Base-by-base conservation (phyloP, 2,797 vertebrate species). In the Emys orbicularis region DNA sequence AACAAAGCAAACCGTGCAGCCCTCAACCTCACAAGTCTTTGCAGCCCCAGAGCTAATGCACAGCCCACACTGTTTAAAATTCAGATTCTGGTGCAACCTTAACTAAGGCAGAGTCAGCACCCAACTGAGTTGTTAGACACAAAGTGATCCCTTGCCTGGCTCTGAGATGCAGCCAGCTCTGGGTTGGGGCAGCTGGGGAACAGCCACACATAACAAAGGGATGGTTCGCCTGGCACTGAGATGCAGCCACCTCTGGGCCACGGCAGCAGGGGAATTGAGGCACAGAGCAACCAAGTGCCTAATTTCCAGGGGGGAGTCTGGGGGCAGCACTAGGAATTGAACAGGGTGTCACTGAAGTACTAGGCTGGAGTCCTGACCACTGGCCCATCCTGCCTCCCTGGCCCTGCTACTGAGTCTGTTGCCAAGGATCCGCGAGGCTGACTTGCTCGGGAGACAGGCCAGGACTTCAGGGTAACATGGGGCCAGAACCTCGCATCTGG, bases 201-300 rank as follows among this genome's bases (percentile, higher is more conserved):
- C 23, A 29, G 41, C 74, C 74, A 29, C 12, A 27, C 7, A 16
- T 29, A 47, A 29, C 25, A 13, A 10, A 27, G 44, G 44, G 44
- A 76, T 13, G 25, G 25, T n/a, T 72, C 1, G 1, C n/a, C 65
- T 11, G 5, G n/a, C n/a, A 21, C 19, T 37, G 1, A 72, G 65
- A 37, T 23, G n/a, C 65, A 72, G 9, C 10, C n/a, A 37, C 19
- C 5, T 37, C 3, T 72, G 65, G 65, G 65, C 9, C n/a, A 72
- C 1, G 10, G 19, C 9, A 68, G 19, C 65, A 23, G 18, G 7
- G 18, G 8, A 68, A 37, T 15, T 68, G 61, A 65, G 61, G 61
- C 16, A n/a, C 34, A 19, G 34, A 19, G 34, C 16, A n/a, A 65
- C 16, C 61, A 65, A 34, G 8, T 19, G 8, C 8, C 34, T 19